These are phyloP conservation scores for Echinarachnius parma DNA, from an alignment of 53 echinoderm and acorn worm species.

Conservation along the genomic window DNA sequence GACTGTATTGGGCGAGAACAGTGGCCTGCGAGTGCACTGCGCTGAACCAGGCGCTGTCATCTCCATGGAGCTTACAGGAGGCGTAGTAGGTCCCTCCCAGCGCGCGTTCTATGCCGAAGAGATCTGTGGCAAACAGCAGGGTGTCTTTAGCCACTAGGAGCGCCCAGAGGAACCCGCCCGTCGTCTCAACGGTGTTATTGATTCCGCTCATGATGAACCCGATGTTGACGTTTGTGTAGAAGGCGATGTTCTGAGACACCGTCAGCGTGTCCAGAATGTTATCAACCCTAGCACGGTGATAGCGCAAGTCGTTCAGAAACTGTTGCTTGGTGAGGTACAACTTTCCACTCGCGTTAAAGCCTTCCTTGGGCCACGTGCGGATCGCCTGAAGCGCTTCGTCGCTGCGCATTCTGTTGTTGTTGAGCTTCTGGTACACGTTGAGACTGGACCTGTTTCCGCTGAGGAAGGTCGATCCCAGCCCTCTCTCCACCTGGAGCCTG, in stretches of 20 bases:
- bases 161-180: slow-evolving; percentile 52
- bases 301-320: slow-evolving; percentile 1
- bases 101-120: slow-evolving; percentile 67
- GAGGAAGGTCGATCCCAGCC: slow-evolving; percentile 41
- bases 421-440: neutral
- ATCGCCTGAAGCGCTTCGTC: neutral
- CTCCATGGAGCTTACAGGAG: slow-evolving; percentile 42
- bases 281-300: slow-evolving; percentile 19
- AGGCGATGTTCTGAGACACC: slow-evolving; percentile 36
- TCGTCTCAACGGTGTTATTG: slow-evolving; percentile 12
- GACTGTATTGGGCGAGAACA: slow-evolving; percentile 20
- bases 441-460: slow-evolving; percentile 36
- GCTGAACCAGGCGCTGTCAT: slow-evolving; percentile 45
- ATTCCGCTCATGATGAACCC: slow-evolving; percentile 44
- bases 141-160: slow-evolving; percentile 55
- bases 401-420: neutral
- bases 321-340: slow-evolving; percentile 5
- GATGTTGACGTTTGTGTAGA: slow-evolving; percentile 56
- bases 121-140: slow-evolving; percentile 58
- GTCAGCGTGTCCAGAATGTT: neutral
- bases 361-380: neutral
- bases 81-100: slow-evolving; percentile 69
- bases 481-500: slow-evolving; percentile 56
- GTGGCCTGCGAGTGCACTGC: slow-evolving; percentile 50
- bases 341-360: neutral